A percentile compares a stretch with the other conserved stretches of the same genome.
Evolutionary conservation across 1,140 invertebrate genomes (phyloP).

Genomic region (Cotesia typhae): DNA sequence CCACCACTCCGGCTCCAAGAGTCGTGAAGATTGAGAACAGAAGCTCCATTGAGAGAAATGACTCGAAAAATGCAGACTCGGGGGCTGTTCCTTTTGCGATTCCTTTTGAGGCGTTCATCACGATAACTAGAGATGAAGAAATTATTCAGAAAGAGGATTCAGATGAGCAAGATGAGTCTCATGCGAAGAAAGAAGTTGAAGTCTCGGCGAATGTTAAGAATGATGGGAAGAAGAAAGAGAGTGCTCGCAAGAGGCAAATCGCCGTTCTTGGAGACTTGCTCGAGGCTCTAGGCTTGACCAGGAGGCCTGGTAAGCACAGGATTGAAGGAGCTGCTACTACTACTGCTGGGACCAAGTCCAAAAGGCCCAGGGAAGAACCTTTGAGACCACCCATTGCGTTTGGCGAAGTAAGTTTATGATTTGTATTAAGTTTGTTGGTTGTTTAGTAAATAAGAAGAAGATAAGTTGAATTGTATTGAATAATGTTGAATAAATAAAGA

Average conservation of each 20-base stretch:
- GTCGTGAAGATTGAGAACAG: no score
- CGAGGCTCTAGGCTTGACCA: constrained; percentile 37
- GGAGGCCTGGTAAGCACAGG: constrained; percentile 19
- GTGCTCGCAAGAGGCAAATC: constrained; percentile 17
- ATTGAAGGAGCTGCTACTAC: constrained; percentile 11
- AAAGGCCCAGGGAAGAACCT: not conserved
- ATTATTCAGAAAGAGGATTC: no score
- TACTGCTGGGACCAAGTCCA: not conserved
- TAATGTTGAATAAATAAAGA: not conserved
- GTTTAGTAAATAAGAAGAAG: no score
- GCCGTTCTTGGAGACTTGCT: constrained; percentile 39
- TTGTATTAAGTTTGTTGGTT: no score
- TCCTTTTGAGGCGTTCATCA: constrained; percentile 32
- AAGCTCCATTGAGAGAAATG: no score
- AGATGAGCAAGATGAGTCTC: no score
- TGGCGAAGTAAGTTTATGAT: no score
- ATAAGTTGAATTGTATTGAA: not conserved
- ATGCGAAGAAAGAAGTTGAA: no score
- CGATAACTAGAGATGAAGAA: constrained; percentile 21
- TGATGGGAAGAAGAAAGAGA: not conserved
- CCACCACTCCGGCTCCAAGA: no score
- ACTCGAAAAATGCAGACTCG: not conserved
- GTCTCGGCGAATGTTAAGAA: not conserved
- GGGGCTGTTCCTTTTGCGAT: not conserved
- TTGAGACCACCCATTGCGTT: not conserved